Evolutionary conservation across 2,113 vertebrate genomes (phyloP).

Genomic region (Oncorhynchus mykiss): DNA sequence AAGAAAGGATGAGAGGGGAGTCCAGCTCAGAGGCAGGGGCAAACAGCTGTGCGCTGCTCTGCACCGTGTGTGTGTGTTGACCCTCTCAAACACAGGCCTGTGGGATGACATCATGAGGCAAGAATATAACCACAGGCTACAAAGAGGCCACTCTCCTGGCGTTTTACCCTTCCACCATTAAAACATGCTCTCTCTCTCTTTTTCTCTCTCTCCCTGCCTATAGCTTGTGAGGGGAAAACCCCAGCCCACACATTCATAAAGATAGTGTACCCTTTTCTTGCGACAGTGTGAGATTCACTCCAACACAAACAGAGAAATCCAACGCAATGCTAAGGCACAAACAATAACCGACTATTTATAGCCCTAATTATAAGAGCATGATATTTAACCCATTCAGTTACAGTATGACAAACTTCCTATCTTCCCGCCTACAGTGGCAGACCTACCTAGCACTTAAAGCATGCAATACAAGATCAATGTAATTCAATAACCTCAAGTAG

Average conservation of each 20-base stretch:
- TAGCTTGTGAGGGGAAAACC: slow-evolving; percentile 36
- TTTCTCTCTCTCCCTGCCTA: slow-evolving; percentile 2
- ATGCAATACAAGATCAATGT: no score
- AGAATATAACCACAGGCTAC: slow-evolving; percentile 63
- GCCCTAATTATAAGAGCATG: background rate
- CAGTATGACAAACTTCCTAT: background rate
- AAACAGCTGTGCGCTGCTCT: slow-evolving; percentile 48
- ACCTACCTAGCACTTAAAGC: no score
- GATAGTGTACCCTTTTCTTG: slow-evolving; percentile 27
- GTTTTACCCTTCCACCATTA: slow-evolving; percentile 34
- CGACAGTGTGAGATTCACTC: slow-evolving; percentile 47
- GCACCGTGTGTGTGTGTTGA: slow-evolving; percentile 52
- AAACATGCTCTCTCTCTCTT: background rate
- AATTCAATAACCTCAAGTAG: no score
- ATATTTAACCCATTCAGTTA: slow-evolving; percentile 8
- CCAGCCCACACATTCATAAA: slow-evolving; percentile 41
- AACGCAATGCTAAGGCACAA: background rate
- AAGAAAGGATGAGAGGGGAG: slow-evolving; percentile 25
- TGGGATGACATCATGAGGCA: slow-evolving; percentile 68
- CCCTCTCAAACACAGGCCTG: slow-evolving; percentile 57
- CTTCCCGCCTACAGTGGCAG: no score
- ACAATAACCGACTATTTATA: slow-evolving; percentile 15
- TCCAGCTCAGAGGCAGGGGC: slow-evolving; percentile 28
- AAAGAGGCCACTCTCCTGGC: slow-evolving; percentile 52
- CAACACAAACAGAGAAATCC: slow-evolving; percentile 42